Evolutionary conservation across 2,797 vertebrate genomes (phyloP).

Genomic region (Typhlichthys subterraneus): DNA sequence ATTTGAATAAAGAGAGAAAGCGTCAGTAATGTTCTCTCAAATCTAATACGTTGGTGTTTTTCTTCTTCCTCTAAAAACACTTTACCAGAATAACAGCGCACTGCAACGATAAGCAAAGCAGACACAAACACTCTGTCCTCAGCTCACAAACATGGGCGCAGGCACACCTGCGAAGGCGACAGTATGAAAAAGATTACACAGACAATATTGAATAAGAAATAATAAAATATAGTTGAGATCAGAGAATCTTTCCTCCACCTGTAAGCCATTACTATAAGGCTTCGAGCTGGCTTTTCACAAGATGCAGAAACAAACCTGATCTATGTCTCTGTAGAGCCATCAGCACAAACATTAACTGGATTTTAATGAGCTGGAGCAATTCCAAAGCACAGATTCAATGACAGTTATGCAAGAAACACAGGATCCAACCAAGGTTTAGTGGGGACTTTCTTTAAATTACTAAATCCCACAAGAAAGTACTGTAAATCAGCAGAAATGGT

Average conservation of each 20-base stretch:
- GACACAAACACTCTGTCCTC: not conserved
- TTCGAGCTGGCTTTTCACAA: constrained; percentile 49
- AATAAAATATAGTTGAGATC: constrained; percentile 9
- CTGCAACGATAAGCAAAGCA: not conserved
- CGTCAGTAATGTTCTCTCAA: constrained; percentile 35
- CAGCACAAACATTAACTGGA: constrained; percentile 66
- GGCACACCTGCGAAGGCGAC: constrained; percentile 3
- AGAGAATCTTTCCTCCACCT: constrained; percentile 39
- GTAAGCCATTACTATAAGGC: constrained; percentile 44
- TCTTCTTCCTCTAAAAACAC: constrained; percentile 29
- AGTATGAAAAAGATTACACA: not conserved
- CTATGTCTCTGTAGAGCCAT: constrained; percentile 59
- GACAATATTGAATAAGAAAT: no score
- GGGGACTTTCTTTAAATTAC: constrained; percentile 2
- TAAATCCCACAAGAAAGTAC: not conserved
- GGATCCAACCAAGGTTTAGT: constrained; percentile 9
- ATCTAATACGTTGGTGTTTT: constrained; percentile 50
- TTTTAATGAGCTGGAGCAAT: constrained; percentile 73
- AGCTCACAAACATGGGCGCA: not conserved
- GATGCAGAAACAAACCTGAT: constrained; percentile 51
- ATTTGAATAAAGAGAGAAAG: constrained; percentile 53
- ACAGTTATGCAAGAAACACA: constrained; percentile 41
- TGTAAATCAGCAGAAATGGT: not conserved
- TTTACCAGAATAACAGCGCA: constrained; percentile 12
- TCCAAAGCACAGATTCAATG: constrained; percentile 49